Evolutionary conservation across 2,113 vertebrate species (phyloP), one percentile per base, ranked within the genome.

Genomic region (Geococcyx californianus): DNA sequence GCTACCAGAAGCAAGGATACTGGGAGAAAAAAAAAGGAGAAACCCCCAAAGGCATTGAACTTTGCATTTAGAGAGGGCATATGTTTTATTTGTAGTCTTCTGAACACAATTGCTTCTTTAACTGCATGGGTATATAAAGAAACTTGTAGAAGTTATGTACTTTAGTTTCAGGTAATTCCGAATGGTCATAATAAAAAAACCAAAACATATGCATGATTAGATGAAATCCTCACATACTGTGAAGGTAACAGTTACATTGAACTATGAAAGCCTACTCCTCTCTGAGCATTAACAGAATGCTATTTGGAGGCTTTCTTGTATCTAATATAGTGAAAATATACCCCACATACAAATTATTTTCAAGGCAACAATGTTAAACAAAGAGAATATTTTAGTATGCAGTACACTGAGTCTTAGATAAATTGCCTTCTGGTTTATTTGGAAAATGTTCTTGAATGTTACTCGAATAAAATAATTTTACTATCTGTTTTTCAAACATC

Each of bases 351-450:
- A 90, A 86, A 56, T 6, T 56, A 16, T 63, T 82, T 85, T 55
- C 13, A 78, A 51, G 16, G 10, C 2, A 6, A 24, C 11, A 12
- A 4, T 28, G 23, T 74, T 89, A 44, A 94, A 92, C 25, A 89
- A 64, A 75, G 52, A 89, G 34, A 34, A 60, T 87, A 42, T 14
- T 89, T 97, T 40, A 90, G 31, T 84, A 94, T 90, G 72, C 42
- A 84, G 38, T 4, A 59, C 34, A 84, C 10, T 87, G 38, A 72
- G 11, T 24, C 42, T 78, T 34, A 55, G 77, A 79, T 76, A 84
- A 96, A 97, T 89, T 91, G 40, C 26, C 77, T 84, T 93, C 13
- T 93, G 31, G 26, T 96, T 90, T 92, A 42, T 78, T 93, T 92
- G 62, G 87, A 92, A 96, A 97, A 90, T 58, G 38, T 91, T 82